These are phyloP conservation scores for Tetranychus urticae DNA, from an alignment of 1,140 invertebrate species.

Conservation along the genomic window DNA sequence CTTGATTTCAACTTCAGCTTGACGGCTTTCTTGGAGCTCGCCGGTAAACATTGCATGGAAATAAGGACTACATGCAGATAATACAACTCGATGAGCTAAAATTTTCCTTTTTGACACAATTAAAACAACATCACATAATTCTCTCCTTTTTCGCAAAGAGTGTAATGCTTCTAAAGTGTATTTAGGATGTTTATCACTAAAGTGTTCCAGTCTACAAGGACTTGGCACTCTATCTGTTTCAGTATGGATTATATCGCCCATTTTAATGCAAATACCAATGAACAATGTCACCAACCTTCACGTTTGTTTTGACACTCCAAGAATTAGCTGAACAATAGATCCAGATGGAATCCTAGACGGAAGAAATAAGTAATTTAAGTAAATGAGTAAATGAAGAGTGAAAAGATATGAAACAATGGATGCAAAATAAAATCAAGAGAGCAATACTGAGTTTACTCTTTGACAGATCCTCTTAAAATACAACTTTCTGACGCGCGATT, in stretches of 20 bases:
- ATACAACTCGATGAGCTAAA: slow-evolving; percentile 71
- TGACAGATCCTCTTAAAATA: too few species aligned
- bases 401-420: too few species aligned
- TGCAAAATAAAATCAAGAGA: too few species aligned
- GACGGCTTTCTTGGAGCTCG: slow-evolving; percentile 81
- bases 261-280: neutral
- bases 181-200: slow-evolving; percentile 82
- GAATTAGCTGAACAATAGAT: too few species aligned
- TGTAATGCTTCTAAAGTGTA: slow-evolving; percentile 67
- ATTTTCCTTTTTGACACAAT: slow-evolving; percentile 84
- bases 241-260: slow-evolving; percentile 9
- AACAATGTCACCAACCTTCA: neutral
- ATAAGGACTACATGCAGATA: slow-evolving; percentile 76
- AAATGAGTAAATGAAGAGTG: too few species aligned
- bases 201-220: slow-evolving; percentile 65
- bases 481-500: too few species aligned
- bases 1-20: slow-evolving; percentile 86
- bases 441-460: too few species aligned
- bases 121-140: slow-evolving; percentile 85
- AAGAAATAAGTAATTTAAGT: too few species aligned
- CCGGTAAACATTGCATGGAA: slow-evolving; percentile 95
- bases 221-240: slow-evolving; percentile 10
- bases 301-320: too few species aligned
- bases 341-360: too few species aligned
- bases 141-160: slow-evolving; percentile 51